A percentile compares a stretch with the other conserved stretches of the same genome.
Evolutionary conservation across 2,797 vertebrate species (phyloP).

Genomic region (Paramormyrops hopkinsi): DNA sequence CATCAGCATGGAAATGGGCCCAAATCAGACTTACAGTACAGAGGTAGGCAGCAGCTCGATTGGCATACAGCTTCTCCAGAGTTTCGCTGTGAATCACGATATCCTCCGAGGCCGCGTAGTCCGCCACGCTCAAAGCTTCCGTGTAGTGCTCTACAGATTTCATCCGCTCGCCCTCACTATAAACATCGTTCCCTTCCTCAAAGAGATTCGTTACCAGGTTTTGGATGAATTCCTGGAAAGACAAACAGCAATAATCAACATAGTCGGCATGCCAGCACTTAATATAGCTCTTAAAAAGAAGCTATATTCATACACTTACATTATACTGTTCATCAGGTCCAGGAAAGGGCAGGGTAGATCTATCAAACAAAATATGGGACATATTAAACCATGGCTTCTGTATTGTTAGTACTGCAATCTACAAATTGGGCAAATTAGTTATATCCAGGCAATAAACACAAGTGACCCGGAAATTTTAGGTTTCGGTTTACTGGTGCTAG

Average conservation of each 20-base stretch:
- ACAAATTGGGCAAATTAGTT: background rate
- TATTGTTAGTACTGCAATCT: background rate
- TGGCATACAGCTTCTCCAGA: slow-evolving; percentile 82
- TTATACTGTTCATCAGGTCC: slow-evolving; percentile 89
- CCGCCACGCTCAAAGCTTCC: slow-evolving; percentile 84
- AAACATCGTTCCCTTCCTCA: slow-evolving; percentile 88
- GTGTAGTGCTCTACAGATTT: slow-evolving; percentile 83
- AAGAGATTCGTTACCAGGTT: slow-evolving; percentile 88
- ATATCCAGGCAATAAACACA: no score
- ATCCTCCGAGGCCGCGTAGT: slow-evolving; percentile 88
- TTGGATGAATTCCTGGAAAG: slow-evolving; percentile 77
- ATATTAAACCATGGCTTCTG: background rate
- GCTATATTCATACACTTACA: slow-evolving; percentile 56
- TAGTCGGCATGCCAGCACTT: background rate
- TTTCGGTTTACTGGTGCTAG: background rate
- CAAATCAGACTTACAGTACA: slow-evolving; percentile 68
- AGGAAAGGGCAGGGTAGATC: slow-evolving; percentile 88
- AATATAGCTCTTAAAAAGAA: background rate
- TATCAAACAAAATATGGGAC: slow-evolving; percentile 41
- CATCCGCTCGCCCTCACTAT: slow-evolving; percentile 78
- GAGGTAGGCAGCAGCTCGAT: slow-evolving; percentile 85
- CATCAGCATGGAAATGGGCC: background rate
- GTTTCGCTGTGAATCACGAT: slow-evolving; percentile 70
- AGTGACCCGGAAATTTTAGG: background rate
- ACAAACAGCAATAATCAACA: background rate